Percentiles rank a stretch among this genome's conserved stretches.
Evolutionary conservation across 2,888 invertebrate genomes (phyloP).

Genomic region (Volucella inanis): DNA sequence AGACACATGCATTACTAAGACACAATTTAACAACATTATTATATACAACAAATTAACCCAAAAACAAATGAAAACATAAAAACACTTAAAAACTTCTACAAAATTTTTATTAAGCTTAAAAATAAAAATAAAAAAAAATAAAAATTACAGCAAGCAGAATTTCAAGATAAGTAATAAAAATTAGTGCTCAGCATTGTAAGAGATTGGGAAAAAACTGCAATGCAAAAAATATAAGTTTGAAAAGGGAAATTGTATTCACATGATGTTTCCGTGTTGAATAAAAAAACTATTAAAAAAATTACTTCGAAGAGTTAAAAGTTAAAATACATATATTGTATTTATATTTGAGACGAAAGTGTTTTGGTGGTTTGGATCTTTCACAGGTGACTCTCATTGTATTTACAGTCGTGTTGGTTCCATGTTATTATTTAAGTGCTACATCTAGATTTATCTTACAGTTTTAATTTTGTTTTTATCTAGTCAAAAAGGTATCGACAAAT

Average conservation of each 20-base stretch:
- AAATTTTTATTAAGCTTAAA: neutral
- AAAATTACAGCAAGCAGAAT: neutral
- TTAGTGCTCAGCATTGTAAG: constrained; percentile 52
- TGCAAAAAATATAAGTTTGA: constrained; percentile 34
- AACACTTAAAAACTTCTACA: no score
- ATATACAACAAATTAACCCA: neutral
- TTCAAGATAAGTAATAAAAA: constrained; percentile 3
- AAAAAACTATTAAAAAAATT: constrained; percentile 4
- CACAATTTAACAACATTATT: constrained; percentile 25
- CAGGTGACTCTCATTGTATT: constrained; percentile 41
- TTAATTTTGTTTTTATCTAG: neutral
- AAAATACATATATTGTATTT: neutral
- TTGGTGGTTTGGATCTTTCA: constrained; percentile 11
- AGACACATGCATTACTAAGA: constrained; percentile 45
- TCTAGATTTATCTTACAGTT: constrained; percentile 11
- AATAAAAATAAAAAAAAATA: constrained; percentile 19
- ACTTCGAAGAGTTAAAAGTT: no score
- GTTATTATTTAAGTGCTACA: constrained; percentile 34
- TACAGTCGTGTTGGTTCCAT: constrained; percentile 26
- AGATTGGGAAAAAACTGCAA: constrained; percentile 25
- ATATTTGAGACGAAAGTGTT: neutral
- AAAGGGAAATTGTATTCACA: constrained; percentile 48
- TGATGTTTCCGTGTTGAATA: constrained; percentile 44
- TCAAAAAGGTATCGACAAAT: constrained; percentile 48
- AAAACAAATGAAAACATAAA: neutral